Percentiles rank a stretch among this genome's conserved stretches.
Conservation (phyloP, 2,113 vertebrate genomes). For the Hemibagrus wyckioides region DNA sequence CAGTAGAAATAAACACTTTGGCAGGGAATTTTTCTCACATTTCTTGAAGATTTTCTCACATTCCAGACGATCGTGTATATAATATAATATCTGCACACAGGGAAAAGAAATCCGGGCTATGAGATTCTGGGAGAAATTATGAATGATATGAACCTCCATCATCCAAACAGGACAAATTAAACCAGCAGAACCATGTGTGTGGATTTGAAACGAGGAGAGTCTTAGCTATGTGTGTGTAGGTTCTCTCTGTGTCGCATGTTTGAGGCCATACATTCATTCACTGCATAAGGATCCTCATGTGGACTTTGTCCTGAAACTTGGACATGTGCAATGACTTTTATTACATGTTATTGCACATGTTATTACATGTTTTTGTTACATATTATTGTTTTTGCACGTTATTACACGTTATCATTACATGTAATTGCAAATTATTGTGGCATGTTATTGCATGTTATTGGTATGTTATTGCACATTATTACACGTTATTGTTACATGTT, state of each 20-base stretch:
- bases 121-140: neutral
- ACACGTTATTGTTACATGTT: no score
- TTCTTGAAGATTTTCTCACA: neutral
- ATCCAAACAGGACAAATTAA: neutral
- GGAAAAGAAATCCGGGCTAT: neutral
- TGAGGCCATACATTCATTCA: neutral
- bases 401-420: no score
- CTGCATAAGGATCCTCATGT: neutral
- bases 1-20: neutral
- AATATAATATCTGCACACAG: neutral
- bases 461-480: no score
- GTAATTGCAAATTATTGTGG: no score
- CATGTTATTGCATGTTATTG: no score
- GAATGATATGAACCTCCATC: neutral
- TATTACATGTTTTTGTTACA: no score
- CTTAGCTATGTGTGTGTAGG: neutral
- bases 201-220: no score
- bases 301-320: constrained; percentile 3
- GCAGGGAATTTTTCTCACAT: neutral
- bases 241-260: neutral
- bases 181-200: no score
- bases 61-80: neutral
- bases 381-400: no score
- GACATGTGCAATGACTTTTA: no score
- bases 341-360: no score